Conservation (phyloP, 2,113 vertebrate species). For the Eidolon helvum region DNA sequence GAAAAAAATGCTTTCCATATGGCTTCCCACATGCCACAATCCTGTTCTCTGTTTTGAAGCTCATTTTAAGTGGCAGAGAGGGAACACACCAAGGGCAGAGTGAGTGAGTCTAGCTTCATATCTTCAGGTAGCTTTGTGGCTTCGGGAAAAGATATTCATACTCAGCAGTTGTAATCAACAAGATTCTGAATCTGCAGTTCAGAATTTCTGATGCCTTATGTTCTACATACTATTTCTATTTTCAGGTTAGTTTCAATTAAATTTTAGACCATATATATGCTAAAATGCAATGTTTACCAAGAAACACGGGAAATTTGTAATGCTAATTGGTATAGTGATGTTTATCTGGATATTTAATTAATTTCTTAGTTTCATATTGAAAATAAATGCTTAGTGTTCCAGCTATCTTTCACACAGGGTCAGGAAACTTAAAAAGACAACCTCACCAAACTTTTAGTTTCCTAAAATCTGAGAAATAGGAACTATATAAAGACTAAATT, state of each 20-base stretch:
- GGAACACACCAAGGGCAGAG: not conserved
- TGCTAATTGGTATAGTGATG: not conserved
- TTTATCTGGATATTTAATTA: not conserved
- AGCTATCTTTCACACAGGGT: not conserved
- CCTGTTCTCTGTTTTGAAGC: not conserved
- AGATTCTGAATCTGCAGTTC: not conserved
- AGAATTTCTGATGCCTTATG: not conserved
- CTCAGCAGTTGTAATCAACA: not conserved
- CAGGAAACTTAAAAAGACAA: not conserved
- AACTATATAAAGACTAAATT: not conserved
- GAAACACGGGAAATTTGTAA: not conserved
- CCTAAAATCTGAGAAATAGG: not conserved
- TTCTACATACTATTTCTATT: not conserved
- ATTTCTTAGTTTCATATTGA: not conserved
- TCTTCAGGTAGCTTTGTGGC: not conserved
- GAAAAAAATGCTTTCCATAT: conserved; percentile 63
- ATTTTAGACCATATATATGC: not conserved
- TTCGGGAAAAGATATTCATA: not conserved
- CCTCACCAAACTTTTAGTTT: not conserved
- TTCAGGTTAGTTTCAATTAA: not conserved
- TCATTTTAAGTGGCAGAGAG: not conserved
- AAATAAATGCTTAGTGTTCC: not conserved
- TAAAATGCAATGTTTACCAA: not conserved
- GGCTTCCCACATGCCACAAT: not conserved
- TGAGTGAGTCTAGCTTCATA: not conserved